Conservation (phyloP, 2,113 vertebrate genomes). For the Leucopsar rothschildi region DNA sequence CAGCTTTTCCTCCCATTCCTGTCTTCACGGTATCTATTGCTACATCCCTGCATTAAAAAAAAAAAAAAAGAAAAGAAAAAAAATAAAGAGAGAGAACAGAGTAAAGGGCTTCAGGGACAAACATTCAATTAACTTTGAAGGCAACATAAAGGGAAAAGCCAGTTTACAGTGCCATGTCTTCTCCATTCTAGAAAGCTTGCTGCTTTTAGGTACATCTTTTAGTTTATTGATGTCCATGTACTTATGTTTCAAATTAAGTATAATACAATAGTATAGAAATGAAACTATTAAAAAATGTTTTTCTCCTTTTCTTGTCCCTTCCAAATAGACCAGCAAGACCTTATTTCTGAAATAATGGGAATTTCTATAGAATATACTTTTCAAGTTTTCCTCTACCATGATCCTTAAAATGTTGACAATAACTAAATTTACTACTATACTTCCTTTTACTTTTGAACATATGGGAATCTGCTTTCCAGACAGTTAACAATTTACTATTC, state of each 20-base stretch:
- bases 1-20: conserved; percentile 81
- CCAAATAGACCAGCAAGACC: neutral
- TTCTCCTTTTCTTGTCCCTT: neutral
- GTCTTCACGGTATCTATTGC: conserved; percentile 82
- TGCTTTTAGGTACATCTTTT: neutral
- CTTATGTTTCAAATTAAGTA: neutral
- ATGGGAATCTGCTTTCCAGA: neutral
- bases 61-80: fast-evolving
- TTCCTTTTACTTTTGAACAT: neutral
- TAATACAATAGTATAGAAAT: neutral
- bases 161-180: neutral
- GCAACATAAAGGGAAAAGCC: neutral
- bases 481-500: neutral
- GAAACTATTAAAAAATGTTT: neutral
- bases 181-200: neutral
- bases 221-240: neutral
- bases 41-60: conserved; percentile 69
- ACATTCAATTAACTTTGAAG: neutral
- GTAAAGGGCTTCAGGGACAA: neutral
- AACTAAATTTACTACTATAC: neutral
- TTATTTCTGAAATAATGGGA: neutral
- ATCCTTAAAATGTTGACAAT: neutral
- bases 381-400: neutral
- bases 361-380: neutral
- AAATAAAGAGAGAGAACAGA: neutral